phyloP scores from a whole-genome alignment of 2,113 vertebrate genomes.

The Notarius lentiginosus region DNA sequence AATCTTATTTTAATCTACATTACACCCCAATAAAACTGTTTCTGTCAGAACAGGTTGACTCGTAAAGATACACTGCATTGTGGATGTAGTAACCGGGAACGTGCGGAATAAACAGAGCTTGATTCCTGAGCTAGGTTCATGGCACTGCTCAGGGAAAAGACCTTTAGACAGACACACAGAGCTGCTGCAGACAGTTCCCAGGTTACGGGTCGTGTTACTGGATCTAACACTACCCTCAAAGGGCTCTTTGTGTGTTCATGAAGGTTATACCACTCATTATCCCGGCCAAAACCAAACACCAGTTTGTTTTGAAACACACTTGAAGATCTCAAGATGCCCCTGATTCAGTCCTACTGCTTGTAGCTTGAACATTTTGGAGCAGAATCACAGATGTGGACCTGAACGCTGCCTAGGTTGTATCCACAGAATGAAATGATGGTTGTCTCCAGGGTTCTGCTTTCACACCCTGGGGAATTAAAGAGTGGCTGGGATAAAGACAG shows the following conservation, averaged over 20 bases:
- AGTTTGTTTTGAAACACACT: slow-evolving; percentile 65
- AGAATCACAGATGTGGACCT: background rate
- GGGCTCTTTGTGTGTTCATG: slow-evolving; percentile 72
- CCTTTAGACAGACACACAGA: slow-evolving; percentile 17
- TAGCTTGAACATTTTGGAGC: background rate
- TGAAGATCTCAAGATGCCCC: background rate
- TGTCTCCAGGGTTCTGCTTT: slow-evolving; percentile 29
- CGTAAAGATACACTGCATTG: background rate
- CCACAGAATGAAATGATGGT: slow-evolving; percentile 29
- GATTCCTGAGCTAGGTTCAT: slow-evolving; percentile 44
- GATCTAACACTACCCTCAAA: slow-evolving; percentile 67
- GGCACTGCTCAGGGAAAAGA: slow-evolving; percentile 36
- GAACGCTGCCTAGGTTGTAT: background rate
- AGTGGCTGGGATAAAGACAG: background rate
- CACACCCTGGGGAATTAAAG: background rate
- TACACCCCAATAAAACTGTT: background rate
- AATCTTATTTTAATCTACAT: background rate
- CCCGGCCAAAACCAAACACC: slow-evolving; percentile 47
- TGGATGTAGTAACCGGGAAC: background rate
- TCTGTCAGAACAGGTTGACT: background rate
- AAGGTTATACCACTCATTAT: slow-evolving; percentile 67
- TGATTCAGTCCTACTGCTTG: background rate
- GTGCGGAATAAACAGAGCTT: slow-evolving; percentile 51
- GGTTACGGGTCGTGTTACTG: slow-evolving; percentile 70
- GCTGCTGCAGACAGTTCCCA: slow-evolving; percentile 52